phyloP scores from a whole-genome alignment of 1,140 invertebrate species.

The Drosophila fuyamai region DNA sequence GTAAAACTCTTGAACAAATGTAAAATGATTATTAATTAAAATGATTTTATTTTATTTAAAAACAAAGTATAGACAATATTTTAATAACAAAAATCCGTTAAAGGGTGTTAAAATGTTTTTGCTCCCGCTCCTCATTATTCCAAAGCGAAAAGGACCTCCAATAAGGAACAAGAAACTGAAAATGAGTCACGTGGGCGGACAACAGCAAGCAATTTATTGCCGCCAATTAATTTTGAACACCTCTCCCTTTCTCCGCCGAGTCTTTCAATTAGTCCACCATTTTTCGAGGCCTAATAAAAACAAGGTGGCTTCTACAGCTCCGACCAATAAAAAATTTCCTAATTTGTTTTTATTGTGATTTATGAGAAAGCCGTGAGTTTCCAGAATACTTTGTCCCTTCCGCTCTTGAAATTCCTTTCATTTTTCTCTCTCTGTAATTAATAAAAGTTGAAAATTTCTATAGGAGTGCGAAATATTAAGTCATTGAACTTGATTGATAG shows the following conservation, averaged over 20 bases:
- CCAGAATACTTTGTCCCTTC: conserved; percentile 2
- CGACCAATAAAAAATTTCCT: conserved; percentile 67
- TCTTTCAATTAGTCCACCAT: conserved; percentile 74
- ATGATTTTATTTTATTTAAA: not conserved
- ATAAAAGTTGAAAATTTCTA: not conserved
- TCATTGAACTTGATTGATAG: conserved; percentile 41
- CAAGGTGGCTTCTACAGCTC: conserved; percentile 34
- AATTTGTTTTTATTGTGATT: conserved; percentile 83
- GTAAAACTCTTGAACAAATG: no score
- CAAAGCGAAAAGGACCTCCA: not conserved
- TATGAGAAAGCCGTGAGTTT: conserved; percentile 53
- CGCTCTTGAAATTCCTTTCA: not conserved
- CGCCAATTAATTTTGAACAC: conserved; percentile 72
- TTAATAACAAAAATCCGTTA: not conserved
- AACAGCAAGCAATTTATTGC: conserved; percentile 70
- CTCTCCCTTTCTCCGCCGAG: conserved; percentile 38
- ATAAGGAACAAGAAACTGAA: conserved; percentile 3
- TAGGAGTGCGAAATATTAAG: conserved; percentile 21
- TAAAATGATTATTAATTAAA: no score
- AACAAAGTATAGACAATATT: not conserved
- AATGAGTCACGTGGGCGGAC: conserved; percentile 59
- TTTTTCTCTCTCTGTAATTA: conserved; percentile 7
- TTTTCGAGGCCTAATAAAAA: conserved; percentile 66
- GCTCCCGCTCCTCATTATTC: conserved; percentile 27
- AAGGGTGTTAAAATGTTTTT: not conserved